Conservation (phyloP, 2,888 invertebrate genomes). For the Pandemis cinnamomeana region DNA sequence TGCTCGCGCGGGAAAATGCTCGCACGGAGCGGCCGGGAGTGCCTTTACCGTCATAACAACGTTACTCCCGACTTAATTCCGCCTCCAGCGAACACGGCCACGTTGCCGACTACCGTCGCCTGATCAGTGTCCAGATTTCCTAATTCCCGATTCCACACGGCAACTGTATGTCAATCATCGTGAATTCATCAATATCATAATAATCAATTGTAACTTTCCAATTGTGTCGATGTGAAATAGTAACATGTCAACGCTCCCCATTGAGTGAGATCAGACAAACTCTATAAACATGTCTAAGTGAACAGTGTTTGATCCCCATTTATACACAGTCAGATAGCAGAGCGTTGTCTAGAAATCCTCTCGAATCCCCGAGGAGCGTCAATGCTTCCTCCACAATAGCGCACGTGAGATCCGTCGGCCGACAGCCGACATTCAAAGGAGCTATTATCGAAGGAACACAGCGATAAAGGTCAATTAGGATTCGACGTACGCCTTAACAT, state of each 20-base stretch:
- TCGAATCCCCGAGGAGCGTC: conserved; percentile 71
- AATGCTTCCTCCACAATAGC: conserved; percentile 66
- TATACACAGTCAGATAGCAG: conserved; percentile 55
- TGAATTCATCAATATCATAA: background rate
- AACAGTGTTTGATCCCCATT: conserved; percentile 54
- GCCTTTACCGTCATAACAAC: conserved; percentile 78
- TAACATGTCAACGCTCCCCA: conserved; percentile 32
- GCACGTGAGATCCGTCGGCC: conserved; percentile 65
- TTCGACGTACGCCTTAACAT: conserved; percentile 52
- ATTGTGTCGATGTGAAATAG: background rate
- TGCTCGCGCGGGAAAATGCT: conserved; percentile 69
- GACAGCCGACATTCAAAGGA: conserved; percentile 71
- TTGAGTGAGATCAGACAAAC: conserved; percentile 46
- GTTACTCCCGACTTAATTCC: conserved; percentile 81
- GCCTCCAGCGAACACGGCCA: conserved; percentile 60
- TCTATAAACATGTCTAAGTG: conserved; percentile 53
- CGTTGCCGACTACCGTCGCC: conserved; percentile 4
- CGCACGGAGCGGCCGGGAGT: conserved; percentile 69
- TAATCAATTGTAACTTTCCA: background rate
- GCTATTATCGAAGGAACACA: conserved; percentile 68
- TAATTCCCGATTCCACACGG: conserved; percentile 52
- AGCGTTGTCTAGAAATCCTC: conserved; percentile 68
- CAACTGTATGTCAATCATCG: background rate
- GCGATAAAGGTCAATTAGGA: conserved; percentile 75
- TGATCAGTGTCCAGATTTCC: conserved; percentile 62